phyloP scores from a whole-genome alignment of 2,888 invertebrate species.

The Cataglyphis cursor region DNA sequence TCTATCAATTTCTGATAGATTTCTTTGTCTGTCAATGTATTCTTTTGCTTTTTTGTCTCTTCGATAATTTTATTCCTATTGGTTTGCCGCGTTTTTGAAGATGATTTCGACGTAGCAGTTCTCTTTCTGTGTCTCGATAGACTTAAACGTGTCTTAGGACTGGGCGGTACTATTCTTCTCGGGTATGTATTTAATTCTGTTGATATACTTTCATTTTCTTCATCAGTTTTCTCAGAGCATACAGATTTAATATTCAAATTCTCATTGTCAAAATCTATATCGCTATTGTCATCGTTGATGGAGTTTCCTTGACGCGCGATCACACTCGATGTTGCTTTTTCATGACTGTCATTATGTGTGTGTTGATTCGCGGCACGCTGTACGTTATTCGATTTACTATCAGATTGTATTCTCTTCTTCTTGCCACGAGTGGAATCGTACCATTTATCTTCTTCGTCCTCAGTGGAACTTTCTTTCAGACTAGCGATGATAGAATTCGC shows the following conservation, averaged over 20 bases:
- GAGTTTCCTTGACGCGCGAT: slow-evolving; percentile 9
- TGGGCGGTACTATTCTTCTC: slow-evolving; percentile 73
- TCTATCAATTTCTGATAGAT: slow-evolving; percentile 66
- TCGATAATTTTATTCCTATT: slow-evolving; percentile 18
- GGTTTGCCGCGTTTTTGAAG: background rate
- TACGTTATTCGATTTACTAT: slow-evolving; percentile 20
- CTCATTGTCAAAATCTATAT: slow-evolving; percentile 2
- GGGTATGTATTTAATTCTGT: slow-evolving; percentile 62
- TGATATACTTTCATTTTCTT: slow-evolving; percentile 28
- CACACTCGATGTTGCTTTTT: background rate
- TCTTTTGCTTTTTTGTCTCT: slow-evolving; percentile 3
- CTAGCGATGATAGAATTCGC: slow-evolving; percentile 45
- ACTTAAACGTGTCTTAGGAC: slow-evolving; percentile 51
- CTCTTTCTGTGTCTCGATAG: background rate
- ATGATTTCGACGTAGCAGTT: background rate
- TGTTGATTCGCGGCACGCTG: background rate
- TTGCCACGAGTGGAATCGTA: slow-evolving; percentile 61
- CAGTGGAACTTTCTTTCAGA: slow-evolving; percentile 52
- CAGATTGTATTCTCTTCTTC: slow-evolving; percentile 62
- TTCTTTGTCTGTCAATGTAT: slow-evolving; percentile 50
- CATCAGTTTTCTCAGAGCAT: slow-evolving; percentile 46
- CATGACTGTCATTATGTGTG: background rate
- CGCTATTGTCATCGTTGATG: slow-evolving; percentile 26
- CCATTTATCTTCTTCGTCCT: slow-evolving; percentile 69
- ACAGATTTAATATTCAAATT: slow-evolving; percentile 29